These are phyloP conservation scores for Linepithema humile DNA, from an alignment of 1,140 invertebrate genomes.

Conservation along the genomic window DNA sequence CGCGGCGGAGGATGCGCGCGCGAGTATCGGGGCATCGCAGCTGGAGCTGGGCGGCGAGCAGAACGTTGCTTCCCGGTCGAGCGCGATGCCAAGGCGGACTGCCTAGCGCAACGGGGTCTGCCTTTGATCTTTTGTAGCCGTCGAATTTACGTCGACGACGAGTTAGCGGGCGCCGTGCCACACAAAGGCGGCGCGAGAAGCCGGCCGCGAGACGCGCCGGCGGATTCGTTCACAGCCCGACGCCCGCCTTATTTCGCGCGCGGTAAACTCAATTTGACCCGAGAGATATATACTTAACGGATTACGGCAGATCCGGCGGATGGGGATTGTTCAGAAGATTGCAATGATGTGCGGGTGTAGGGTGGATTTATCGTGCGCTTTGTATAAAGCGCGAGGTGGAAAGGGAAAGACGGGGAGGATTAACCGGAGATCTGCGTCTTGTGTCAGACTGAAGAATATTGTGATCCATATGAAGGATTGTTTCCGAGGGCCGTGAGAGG, in stretches of 20 bases:
- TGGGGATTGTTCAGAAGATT: slow-evolving; percentile 47
- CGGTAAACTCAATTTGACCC: slow-evolving; percentile 53
- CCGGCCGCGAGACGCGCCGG: neutral
- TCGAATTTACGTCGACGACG: slow-evolving; percentile 70
- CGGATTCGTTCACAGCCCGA: slow-evolving; percentile 3
- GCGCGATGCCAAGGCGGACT: neutral
- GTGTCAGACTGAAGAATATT: slow-evolving; percentile 44
- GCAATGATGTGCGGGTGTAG: slow-evolving; percentile 40
- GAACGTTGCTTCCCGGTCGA: neutral
- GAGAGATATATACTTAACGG: slow-evolving; percentile 51
- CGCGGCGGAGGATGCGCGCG: neutral
- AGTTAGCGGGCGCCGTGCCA: slow-evolving; percentile 59
- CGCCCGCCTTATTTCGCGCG: slow-evolving; percentile 55
- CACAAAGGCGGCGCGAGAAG: slow-evolving; percentile 53
- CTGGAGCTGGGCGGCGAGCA: neutral
- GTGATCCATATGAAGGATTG: slow-evolving; percentile 51
- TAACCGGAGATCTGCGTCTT: slow-evolving; percentile 45
- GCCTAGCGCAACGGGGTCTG: neutral
- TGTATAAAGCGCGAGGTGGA: neutral
- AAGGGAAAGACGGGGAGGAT: neutral
- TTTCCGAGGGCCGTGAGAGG: slow-evolving; percentile 2
- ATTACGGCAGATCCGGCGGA: slow-evolving; percentile 20
- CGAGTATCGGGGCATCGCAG: slow-evolving; percentile 3
- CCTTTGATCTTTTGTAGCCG: slow-evolving; percentile 75
- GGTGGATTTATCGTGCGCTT: slow-evolving; percentile 44